Evolutionary conservation across 1,140 invertebrate species (phyloP).

Genomic region (Pseudomyrmex pallidus): DNA sequence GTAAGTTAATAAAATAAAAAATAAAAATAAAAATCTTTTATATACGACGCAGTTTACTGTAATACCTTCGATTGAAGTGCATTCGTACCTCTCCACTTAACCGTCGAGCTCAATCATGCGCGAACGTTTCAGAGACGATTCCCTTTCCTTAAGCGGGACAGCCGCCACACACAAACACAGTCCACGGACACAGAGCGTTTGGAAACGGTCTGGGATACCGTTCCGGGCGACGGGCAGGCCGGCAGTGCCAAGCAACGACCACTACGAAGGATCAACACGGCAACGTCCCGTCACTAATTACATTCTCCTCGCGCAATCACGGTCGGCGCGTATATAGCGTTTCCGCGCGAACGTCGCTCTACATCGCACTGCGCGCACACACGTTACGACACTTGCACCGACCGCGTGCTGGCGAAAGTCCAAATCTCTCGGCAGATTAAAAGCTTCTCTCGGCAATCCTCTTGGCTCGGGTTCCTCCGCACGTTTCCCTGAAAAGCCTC

Average conservation of each 20-base stretch:
- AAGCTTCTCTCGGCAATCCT: conserved; percentile 80
- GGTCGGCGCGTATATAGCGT: conserved; percentile 68
- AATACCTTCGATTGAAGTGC: background rate
- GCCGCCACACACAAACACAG: conserved; percentile 12
- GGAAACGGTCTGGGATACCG: conserved; percentile 63
- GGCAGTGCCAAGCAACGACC: conserved; percentile 42
- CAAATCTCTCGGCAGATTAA: conserved; percentile 80
- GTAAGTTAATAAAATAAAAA: background rate
- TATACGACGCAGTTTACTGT: background rate
- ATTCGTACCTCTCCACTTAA: conserved; percentile 37
- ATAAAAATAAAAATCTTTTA: background rate
- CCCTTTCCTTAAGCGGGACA: conserved; percentile 47
- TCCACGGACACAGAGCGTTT: conserved; percentile 61
- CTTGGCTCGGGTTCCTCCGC: conserved; percentile 63
- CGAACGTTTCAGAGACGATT: conserved; percentile 65
- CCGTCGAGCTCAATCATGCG: conserved; percentile 63
- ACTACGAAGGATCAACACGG: conserved; percentile 64
- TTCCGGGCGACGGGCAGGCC: conserved; percentile 41
- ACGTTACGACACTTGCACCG: conserved; percentile 40
- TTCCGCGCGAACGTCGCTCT: conserved; percentile 28
- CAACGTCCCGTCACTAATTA: conserved; percentile 78
- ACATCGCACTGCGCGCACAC: background rate
- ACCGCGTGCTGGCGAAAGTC: conserved; percentile 75
- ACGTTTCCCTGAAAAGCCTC: conserved; percentile 72
- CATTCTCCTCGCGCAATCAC: conserved; percentile 80